Percentiles rank a stretch among this genome's conserved stretches.
Conservation (phyloP, 2,888 invertebrate genomes). For the Thymelicus acteon region DNA sequence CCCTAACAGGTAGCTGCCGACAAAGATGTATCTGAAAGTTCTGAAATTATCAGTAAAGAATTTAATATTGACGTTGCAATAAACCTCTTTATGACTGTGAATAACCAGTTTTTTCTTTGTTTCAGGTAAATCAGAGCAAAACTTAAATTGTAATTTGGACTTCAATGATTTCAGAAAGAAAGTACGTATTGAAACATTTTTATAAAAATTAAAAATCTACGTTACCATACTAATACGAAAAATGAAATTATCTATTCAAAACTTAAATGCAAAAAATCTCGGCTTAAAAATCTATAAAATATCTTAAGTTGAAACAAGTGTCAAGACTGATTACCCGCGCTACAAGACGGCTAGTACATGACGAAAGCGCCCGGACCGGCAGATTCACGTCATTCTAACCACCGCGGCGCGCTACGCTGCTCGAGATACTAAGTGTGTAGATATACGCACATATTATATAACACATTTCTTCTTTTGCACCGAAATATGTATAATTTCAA, state of each 20-base stretch:
- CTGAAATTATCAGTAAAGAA: too few relatives aligned
- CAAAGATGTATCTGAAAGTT: too few relatives aligned
- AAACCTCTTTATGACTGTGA: background rate
- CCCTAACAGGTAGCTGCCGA: too few relatives aligned
- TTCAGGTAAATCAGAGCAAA: constrained; percentile 4
- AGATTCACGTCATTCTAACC: constrained; percentile 22
- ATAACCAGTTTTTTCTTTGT: background rate
- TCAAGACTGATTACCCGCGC: constrained; percentile 1
- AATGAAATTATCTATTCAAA: background rate
- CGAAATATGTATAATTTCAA: background rate
- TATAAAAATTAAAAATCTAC: too few relatives aligned
- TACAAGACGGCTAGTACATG: constrained; percentile 4
- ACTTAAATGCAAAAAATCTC: background rate
- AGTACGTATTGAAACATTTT: too few relatives aligned
- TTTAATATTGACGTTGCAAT: too few relatives aligned
- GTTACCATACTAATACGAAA: too few relatives aligned
- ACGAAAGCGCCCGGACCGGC: constrained; percentile 18
- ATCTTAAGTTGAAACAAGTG: background rate
- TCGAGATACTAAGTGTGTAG: background rate
- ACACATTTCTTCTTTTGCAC: background rate
- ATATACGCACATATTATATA: background rate
- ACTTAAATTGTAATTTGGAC: too few relatives aligned
- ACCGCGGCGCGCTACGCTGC: background rate
- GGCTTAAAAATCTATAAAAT: too few relatives aligned
- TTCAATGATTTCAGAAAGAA: too few relatives aligned